phyloP scores from a whole-genome alignment of 2,888 invertebrate genomes.

The Anticlea derivata region DNA sequence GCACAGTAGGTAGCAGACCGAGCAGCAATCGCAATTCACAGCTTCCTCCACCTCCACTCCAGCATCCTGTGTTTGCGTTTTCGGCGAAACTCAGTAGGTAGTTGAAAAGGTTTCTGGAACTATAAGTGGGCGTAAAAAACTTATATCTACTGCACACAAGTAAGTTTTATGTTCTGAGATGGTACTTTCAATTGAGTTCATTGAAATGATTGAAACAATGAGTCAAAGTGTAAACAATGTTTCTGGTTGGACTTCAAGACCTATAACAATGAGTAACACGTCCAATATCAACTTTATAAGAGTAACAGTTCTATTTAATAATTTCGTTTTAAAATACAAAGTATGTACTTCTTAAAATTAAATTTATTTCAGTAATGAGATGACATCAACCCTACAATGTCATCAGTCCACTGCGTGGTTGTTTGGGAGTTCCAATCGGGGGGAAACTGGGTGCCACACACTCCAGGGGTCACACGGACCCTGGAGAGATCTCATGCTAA shows the following conservation, averaged over 20 bases:
- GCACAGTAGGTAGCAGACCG: too few species aligned
- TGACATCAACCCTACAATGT: slow-evolving; percentile 58
- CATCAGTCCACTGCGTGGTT: slow-evolving; percentile 88
- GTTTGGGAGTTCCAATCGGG: slow-evolving; percentile 92
- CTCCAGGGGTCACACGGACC: slow-evolving; percentile 92
- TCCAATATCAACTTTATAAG: too few species aligned
- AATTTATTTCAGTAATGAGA: slow-evolving; percentile 20
- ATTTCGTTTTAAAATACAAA: too few species aligned
- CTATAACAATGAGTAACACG: slow-evolving; percentile 7
- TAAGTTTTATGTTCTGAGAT: not conserved
- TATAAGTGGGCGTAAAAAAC: too few species aligned
- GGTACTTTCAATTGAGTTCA: slow-evolving; percentile 1
- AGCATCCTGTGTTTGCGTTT: too few species aligned
- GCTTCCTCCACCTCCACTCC: too few species aligned
- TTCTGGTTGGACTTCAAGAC: slow-evolving; percentile 2
- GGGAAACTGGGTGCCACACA: slow-evolving; percentile 92
- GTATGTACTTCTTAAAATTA: too few species aligned
- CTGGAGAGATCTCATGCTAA: slow-evolving; percentile 93
- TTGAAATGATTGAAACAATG: not conserved
- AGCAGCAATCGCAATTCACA: too few species aligned
- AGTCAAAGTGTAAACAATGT: slow-evolving; percentile 9
- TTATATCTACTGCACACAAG: not conserved
- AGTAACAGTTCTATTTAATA: too few species aligned
- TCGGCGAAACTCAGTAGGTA: too few species aligned
- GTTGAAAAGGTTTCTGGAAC: too few species aligned